Evolutionary conservation across 2,113 vertebrate genomes (phyloP).

Genomic region (Brevimyrus niger): DNA sequence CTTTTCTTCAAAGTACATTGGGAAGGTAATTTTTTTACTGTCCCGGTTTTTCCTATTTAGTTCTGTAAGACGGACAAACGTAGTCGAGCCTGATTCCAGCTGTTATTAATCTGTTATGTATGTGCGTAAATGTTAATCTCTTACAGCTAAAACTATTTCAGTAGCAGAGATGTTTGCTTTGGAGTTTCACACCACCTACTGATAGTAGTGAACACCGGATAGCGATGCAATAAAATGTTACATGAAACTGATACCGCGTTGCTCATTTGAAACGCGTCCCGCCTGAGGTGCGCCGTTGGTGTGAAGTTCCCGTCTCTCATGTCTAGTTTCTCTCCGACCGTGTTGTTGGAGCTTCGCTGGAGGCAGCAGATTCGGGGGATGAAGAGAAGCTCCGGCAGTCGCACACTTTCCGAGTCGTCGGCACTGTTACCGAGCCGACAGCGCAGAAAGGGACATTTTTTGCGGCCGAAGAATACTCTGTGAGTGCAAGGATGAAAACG

Average conservation of each 20-base stretch:
- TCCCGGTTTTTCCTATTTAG: neutral
- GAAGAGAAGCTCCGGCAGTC: conserved; percentile 28
- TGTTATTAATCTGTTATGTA: neutral
- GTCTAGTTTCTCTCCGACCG: conserved; percentile 67
- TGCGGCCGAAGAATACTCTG: conserved; percentile 61
- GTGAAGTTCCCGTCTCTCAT: neutral
- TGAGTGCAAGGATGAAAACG: conserved; percentile 47
- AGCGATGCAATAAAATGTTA: neutral
- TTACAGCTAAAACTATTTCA: neutral
- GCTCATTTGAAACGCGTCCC: neutral
- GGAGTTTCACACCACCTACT: neutral
- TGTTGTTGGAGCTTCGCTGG: conserved; percentile 51
- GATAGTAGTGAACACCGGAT: neutral
- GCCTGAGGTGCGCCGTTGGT: neutral
- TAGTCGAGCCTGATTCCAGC: neutral
- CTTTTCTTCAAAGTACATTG: neutral
- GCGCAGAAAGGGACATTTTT: conserved; percentile 30
- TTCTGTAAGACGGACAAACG: neutral
- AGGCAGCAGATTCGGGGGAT: conserved; percentile 42
- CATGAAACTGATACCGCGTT: neutral
- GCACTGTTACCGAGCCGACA: conserved; percentile 54
- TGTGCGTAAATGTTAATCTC: neutral
- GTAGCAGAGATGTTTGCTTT: neutral
- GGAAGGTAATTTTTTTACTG: neutral
- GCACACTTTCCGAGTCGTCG: conserved; percentile 66